Evolutionary conservation across 2,888 invertebrate species (phyloP), one percentile per base, ranked within the genome.

Genomic region (Strigamia maritima): DNA sequence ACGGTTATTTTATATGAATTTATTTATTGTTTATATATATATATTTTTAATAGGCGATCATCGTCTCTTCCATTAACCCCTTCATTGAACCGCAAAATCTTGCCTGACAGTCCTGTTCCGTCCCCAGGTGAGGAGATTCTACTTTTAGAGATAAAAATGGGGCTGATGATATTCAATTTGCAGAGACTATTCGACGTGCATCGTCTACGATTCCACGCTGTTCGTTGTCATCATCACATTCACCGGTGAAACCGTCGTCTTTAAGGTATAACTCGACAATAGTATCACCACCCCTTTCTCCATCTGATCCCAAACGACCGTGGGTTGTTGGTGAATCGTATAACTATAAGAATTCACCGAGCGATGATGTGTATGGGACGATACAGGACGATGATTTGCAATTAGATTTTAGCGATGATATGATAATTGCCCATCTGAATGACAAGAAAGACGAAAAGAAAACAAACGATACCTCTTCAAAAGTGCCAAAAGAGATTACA

Each of bases 111-210:
- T 79, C 76, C 80, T 7, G 49, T 79, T 22, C 80, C 80, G 28
- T 80, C 80, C n/a, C 79, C 80, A 28, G 79, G 80, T 80, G 79
- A 77, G 60, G n/a, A 40, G 8, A 35, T 65, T 49, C 14, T 10
- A 16, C 6, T 2, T 12, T 1, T 2, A 16, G 14, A 10, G 6
- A 49, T 24, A 65, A 65, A n/a, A 22, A 65, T 19, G n/a, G n/a
- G 7, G 22, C 14, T 24, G 60, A 65, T 12, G 2, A 24, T 22
- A 22, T 65, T 24, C 7, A 65, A 70, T 75, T 28, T 75, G 3
- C 75, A 75, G 75, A 75, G 40, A 75, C 75, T 16, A 75, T 75
- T 40, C 35, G 75, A 31, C 35, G 75, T 2, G 75, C 75, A 26
- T 28, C 75, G 40, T 24, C 75, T 38, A 75, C 75, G 4, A 75